Base-by-base conservation (phyloP, 2,888 invertebrate species). In the Chrysomela aeneicollis region DNA sequence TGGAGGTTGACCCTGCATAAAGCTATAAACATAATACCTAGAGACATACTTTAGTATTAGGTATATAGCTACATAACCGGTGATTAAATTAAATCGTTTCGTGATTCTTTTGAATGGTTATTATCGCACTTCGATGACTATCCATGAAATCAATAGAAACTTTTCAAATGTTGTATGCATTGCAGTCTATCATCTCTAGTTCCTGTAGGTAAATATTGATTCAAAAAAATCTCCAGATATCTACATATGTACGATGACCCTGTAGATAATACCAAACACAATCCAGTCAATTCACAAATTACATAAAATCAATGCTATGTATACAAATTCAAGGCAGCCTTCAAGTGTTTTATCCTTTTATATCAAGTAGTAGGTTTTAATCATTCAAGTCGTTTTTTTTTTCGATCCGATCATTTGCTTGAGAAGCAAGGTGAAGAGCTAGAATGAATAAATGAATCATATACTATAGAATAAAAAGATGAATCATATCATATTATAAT, bases 301-400 rank as follows among this genome's bases (percentile, higher is more conserved):
- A 57, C 65, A 61, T 65, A 53, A 61, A 65, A 65, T 64, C 57
- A 64, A 61, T 57, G 64, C 61, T 64, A 61, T 42, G 42, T 37
- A 64, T 55, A 22, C n/a, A 32, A 26, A 61, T 58, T 65, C 64
- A 65, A 65, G 64, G 64, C 42, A 55, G 37, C 53, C 32, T 47
- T 59, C 46, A 59, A 58, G 58, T 32, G 53, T 59, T 63, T 49
- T 58, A 58, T 58, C 64, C 64, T 58, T 65, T 61, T 57, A 50
- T 58, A 57, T 50, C 50, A 15, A 42, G 4, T 42, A 42, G 17
- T 21, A 55, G 55, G 32, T 42, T 55, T 55, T 30, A 1, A 42
- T 42, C 42, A 42, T 42, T 42, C 42, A 42, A n/a, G 15, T 15
- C n/a, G n/a, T n/a, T n/a, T n/a, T n/a, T n/a, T 42, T 42, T 4